Conservation (phyloP, 2,888 invertebrate genomes). For the Disparrhopalites patrizii region DNA sequence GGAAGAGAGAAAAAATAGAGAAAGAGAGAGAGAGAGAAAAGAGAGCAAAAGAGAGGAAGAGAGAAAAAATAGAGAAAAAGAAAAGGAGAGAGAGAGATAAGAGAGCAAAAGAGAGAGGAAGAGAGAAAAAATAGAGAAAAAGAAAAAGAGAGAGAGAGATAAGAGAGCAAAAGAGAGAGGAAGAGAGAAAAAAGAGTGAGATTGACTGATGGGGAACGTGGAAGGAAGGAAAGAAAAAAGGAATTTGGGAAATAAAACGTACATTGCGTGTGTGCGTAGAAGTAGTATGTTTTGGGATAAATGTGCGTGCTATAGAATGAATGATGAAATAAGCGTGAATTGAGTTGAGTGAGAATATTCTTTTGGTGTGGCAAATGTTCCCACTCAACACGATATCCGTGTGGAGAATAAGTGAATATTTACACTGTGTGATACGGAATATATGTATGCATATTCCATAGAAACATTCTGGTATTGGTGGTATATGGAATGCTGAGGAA, state of each 20-base stretch:
- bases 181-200: not conserved
- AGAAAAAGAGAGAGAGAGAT: not conserved
- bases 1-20: no score
- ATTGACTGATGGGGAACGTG: not conserved
- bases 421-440: no score
- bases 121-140: not conserved
- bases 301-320: conserved; percentile 1
- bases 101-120: not conserved
- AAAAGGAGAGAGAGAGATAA: not conserved
- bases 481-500: not conserved
- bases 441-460: no score
- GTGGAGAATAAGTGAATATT: no score
- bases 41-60: not conserved
- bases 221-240: not conserved
- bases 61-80: not conserved
- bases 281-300: not conserved
- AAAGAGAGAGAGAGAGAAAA: not conserved
- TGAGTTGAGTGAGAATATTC: no score
- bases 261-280: not conserved
- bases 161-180: not conserved
- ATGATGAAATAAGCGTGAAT: conserved; percentile 4
- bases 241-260: not conserved
- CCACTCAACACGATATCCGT: no score
- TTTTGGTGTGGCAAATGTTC: no score
- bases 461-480: not conserved